Base-by-base conservation (phyloP, 2,797 vertebrate species). In the Melanotaenia trifasciata region DNA sequence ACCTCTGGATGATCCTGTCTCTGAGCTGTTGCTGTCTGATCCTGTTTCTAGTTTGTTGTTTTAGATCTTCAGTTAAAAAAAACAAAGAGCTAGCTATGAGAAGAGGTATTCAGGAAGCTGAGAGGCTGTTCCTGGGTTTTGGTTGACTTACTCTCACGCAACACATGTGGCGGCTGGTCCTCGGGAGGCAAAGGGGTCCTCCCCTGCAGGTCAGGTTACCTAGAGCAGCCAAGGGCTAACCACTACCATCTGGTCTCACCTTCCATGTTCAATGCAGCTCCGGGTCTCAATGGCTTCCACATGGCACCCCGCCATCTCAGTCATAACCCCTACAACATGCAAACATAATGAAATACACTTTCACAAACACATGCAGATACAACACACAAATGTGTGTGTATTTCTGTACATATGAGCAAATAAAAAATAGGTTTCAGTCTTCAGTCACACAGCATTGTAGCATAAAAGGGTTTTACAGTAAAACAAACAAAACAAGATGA, bases 241-340 rank as follows among this genome's bases (percentile, higher is more conserved):
- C 89, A 89, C 84, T 90, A 90, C 92, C 94, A 94, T 90, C 89
- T 94, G 94, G 81, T 67, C 78, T 88, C 87, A 87, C 90, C 86
- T 89, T 89, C 86, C 86, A 84, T 71, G 79, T 88, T 80, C 87
- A 72, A 74, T 61, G 54, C 72, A 11, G 76, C 75, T 84, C 74
- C 70, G 63, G 78, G 53, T 81, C 85, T 88, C 87, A 92, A 94
- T 94, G 85, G 90, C 76, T 94, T 93, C 93, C 93, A 94, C 91
- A 93, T 94, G 92, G 88, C 64, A 60, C 72, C 73, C 72, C 65
- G 47, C 81, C 79, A 87, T 84, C 76, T 81, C 85, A 87, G 86
- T 86, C 86, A 80, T 81, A 85, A 89, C 80, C 88, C 75, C 73
- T 66, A 16, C 75, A 72, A 66, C 70, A 72, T 76, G 61, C 68